Percentiles rank a stretch among this genome's conserved stretches.
Conservation (phyloP, 1,140 invertebrate species). For the Diachasma alloeum region DNA sequence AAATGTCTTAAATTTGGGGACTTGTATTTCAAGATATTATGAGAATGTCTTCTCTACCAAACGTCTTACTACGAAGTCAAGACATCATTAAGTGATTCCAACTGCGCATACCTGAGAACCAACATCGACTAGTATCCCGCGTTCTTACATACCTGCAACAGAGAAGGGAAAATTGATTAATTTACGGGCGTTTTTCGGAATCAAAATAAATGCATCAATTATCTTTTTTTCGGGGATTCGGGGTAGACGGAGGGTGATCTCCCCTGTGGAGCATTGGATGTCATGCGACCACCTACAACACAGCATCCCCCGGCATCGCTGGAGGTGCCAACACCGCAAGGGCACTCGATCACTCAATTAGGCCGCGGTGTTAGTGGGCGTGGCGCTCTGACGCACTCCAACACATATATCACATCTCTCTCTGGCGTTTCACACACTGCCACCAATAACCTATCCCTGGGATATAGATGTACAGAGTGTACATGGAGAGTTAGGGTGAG, state of each 20-base stretch:
- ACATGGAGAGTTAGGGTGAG: not conserved
- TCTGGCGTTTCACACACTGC: not conserved
- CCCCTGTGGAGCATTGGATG: not conserved
- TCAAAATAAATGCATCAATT: not conserved
- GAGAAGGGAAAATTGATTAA: slow-evolving; percentile 5
- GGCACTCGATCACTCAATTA: slow-evolving; percentile 63
- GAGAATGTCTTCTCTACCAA: no score
- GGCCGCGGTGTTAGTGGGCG: slow-evolving; percentile 59
- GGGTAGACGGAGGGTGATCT: not conserved
- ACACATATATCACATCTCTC: slow-evolving; percentile 49
- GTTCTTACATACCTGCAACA: slow-evolving; percentile 10
- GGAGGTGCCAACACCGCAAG: slow-evolving; percentile 52
- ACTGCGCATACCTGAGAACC: not conserved
- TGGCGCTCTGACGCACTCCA: slow-evolving; percentile 54
- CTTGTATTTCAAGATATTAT: no score
- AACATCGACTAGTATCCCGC: not conserved
- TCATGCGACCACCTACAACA: slow-evolving; percentile 4
- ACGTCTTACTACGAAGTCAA: no score
- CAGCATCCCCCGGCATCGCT: slow-evolving; percentile 22
- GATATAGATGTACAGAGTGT: not conserved
- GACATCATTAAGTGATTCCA: not conserved
- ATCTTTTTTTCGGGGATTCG: not conserved
- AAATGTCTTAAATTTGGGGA: no score
- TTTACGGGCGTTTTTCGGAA: not conserved
- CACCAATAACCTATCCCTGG: not conserved